Percentiles rank a stretch among this genome's conserved stretches.
phyloP scores from a whole-genome alignment of 2,113 vertebrate genomes.

The Echinops telfairi region DNA sequence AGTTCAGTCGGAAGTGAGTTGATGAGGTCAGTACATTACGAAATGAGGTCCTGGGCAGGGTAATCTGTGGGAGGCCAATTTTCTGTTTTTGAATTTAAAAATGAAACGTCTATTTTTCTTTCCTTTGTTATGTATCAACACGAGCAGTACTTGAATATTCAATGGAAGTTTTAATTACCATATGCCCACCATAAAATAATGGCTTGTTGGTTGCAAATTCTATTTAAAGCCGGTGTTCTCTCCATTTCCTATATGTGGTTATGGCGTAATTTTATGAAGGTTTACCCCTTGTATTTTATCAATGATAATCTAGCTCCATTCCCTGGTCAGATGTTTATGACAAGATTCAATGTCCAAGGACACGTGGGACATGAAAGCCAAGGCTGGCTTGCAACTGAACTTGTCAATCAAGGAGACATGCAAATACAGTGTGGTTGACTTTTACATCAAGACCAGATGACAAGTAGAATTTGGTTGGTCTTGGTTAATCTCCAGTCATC shows the following conservation, averaged over 20 bases:
- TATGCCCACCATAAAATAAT: slow-evolving; percentile 60
- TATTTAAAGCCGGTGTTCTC: slow-evolving; percentile 63
- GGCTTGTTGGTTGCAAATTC: slow-evolving; percentile 60
- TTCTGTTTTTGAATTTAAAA: slow-evolving; percentile 44
- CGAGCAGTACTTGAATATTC: slow-evolving; percentile 51
- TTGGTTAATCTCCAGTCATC: slow-evolving; percentile 82
- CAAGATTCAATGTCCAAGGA: background rate
- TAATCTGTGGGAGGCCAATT: slow-evolving; percentile 27
- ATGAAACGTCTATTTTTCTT: slow-evolving; percentile 65
- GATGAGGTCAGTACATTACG: slow-evolving; percentile 64
- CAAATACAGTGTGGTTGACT: slow-evolving; percentile 75
- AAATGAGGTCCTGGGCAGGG: slow-evolving; percentile 47
- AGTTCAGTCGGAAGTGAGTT: slow-evolving; percentile 30
- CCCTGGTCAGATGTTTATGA: slow-evolving; percentile 28
- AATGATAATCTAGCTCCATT: slow-evolving; percentile 19
- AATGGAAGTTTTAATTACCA: slow-evolving; percentile 72
- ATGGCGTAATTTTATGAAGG: slow-evolving; percentile 41
- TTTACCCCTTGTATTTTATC: slow-evolving; percentile 48
- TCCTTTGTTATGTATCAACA: slow-evolving; percentile 68
- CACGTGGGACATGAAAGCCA: slow-evolving; percentile 48
- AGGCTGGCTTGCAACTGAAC: slow-evolving; percentile 44
- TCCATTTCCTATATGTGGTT: slow-evolving; percentile 35
- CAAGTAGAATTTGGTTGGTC: slow-evolving; percentile 84
- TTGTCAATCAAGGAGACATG: slow-evolving; percentile 70
- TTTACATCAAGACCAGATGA: slow-evolving; percentile 83